Evolutionary conservation across 2,888 invertebrate genomes (phyloP).

Genomic region (Odontocerum albicorne): DNA sequence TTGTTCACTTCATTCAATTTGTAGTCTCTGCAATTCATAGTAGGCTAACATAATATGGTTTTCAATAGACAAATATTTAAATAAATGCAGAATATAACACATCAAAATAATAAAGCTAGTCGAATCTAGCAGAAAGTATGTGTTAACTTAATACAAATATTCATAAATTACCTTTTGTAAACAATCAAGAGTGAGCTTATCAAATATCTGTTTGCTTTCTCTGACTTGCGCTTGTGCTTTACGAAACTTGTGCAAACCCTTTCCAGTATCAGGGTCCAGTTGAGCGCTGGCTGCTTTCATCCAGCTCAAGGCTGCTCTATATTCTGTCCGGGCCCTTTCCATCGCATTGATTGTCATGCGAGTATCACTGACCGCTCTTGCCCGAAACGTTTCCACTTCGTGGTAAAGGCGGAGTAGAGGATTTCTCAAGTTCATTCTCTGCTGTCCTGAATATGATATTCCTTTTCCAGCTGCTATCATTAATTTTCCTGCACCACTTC

Average conservation of each 20-base stretch:
- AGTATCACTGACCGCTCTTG: slow-evolving; percentile 92
- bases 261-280: slow-evolving; percentile 95
- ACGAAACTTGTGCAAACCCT: slow-evolving; percentile 93
- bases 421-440: slow-evolving; percentile 82
- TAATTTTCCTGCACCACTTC: slow-evolving; percentile 74
- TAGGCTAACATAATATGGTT: no score
- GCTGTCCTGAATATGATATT: slow-evolving; percentile 87
- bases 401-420: slow-evolving; percentile 89
- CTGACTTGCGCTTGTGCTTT: slow-evolving; percentile 84
- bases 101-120: no score
- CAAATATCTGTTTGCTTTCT: slow-evolving; percentile 84
- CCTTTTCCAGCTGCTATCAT: slow-evolving; percentile 74
- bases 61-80: no score
- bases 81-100: no score
- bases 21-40: no score
- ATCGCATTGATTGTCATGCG: slow-evolving; percentile 86
- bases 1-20: no score
- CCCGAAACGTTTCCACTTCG: slow-evolving; percentile 96
- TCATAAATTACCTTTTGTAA: slow-evolving; percentile 77
- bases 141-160: not conserved
- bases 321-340: slow-evolving; percentile 95
- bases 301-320: slow-evolving; percentile 94
- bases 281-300: slow-evolving; percentile 97
- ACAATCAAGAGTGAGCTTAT: slow-evolving; percentile 91
- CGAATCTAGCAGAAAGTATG: no score